Base-by-base conservation (phyloP, 1,140 invertebrate genomes). In the Neodiprion fabricii region DNA sequence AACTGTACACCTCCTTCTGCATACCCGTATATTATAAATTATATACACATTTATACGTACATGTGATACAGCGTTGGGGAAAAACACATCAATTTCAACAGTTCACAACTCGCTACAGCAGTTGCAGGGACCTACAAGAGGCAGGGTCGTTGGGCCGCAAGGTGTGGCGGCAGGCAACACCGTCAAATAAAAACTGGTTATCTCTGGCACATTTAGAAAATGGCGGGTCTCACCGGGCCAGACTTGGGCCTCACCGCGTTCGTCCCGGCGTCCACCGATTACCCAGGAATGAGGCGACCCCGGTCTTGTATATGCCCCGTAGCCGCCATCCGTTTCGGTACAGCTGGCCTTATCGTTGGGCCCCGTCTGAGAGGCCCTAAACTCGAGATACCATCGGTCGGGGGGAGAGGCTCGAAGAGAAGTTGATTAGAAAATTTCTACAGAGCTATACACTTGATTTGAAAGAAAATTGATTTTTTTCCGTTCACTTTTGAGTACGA, bases 221-320 rank as follows among this genome's bases (percentile, higher is more conserved):
- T 83, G 82, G 82, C 83, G 82, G 82, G 82, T 61, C n/a, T 17
- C 11, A 61, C 53, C 11, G 8, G 53, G n/a, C n/a, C 53, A 17
- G n/a, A 61, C 11, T 40, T 40, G 28, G 28, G 28, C 28, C 28
- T 40, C 28, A 40, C 28, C 5, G 28, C 28, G 28, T 40, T 40
- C 28, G 28, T 5, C 28, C 28, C 28, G 5, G 28, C 28, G 28
- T 40, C 28, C 28, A 81, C 81, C 85, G 85, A 88, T 88, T 88
- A 88, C 85, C 82, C 79, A 86, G 86, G 86, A 88, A 88, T 87
- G 86, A 88, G 82, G 85, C 85, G 84, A 87, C 86, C 86, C 86
- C 85, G 85, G 86, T 88, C 87, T 86, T 83, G 83, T 81, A 5
- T 40, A 40, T 40, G 28, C 28, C 28, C 28, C 1, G 5, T 40